Evolutionary conservation across 1,140 invertebrate species (phyloP), one percentile per base, ranked within the genome.

Genomic region (Ctenoplectra terminalis): DNA sequence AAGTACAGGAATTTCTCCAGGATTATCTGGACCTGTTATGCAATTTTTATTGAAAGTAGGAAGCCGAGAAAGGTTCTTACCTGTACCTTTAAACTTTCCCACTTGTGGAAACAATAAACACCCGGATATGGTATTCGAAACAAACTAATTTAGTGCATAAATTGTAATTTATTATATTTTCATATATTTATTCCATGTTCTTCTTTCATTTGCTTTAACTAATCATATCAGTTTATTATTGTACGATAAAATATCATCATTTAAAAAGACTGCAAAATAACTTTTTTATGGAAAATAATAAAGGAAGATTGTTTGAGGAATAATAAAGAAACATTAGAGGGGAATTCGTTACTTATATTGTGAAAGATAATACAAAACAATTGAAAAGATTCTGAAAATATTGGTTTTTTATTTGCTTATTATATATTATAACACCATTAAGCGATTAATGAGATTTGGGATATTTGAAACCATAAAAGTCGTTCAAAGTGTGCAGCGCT

Each of bases 41-140:
- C 88, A 90, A 78, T 90, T 94, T n/a, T 61, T 94, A 46, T 82
- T 94, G n/a, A 91, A 89, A 74, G 91, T 93, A n/a, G 92, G 91
- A 17, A 54, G 60, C 2, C 37, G 60, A 3, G 61, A 74, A 66
- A 91, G 91, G 64, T 79, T 90, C 11, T 88, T 90, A 8, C 46
- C 86, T 5, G 70, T 90, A 29, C 93, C 93, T 9, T 69, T 90
- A 13, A 78, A 93, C 52, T 93, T 93, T 43, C 93, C 93, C 4
- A 87, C 69, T 9, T 94, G 93, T 72, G 91, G 91, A 50, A 93
- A 78, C 72, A 93, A 88, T 31, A 88, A 88, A 46, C 81, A 60
- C n/a, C 84, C 84, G 60, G 60, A 85, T 23, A 37, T 83, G 43
- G 34, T 88, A 31, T 86, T 88, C 26, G 86, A 88, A 46, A 66